phyloP scores from a whole-genome alignment of 2,888 invertebrate species.

The Lathronympha strigana region DNA sequence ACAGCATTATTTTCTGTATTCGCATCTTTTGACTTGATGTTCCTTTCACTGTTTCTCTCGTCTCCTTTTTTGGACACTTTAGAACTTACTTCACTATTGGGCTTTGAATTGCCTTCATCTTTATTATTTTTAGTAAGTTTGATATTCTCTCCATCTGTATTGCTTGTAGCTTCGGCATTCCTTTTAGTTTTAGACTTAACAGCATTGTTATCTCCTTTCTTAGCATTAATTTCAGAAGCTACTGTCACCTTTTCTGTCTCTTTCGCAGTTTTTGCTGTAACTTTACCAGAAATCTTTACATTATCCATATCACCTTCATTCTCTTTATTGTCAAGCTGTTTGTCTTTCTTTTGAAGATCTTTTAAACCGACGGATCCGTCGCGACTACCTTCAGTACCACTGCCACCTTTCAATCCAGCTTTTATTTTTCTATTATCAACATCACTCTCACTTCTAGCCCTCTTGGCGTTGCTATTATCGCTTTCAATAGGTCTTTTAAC shows the following conservation, averaged over 20 bases:
- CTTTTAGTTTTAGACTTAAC: conserved; percentile 32
- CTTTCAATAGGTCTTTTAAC: conserved; percentile 40
- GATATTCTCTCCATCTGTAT: too few relatives aligned
- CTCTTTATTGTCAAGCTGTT: conserved; percentile 3
- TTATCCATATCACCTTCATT: conserved; percentile 1
- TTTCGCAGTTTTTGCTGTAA: not conserved
- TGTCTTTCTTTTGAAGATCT: not conserved
- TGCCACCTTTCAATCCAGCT: conserved; percentile 1
- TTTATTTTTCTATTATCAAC: not conserved
- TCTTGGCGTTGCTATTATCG: conserved; percentile 4
- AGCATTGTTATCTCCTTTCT: conserved; percentile 8
- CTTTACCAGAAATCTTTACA: conserved; percentile 1
- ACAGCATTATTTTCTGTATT: conserved; percentile 34
- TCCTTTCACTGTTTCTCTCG: not conserved
- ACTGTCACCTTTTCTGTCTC: conserved; percentile 32
- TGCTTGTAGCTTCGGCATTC: not conserved
- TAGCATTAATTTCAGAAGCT: conserved; percentile 18
- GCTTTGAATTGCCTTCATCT: not conserved
- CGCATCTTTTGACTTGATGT: conserved; percentile 7
- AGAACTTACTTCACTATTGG: not conserved
- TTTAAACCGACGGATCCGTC: not conserved
- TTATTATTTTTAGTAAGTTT: not conserved
- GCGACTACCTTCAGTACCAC: not conserved
- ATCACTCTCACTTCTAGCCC: not conserved
- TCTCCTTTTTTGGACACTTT: conserved; percentile 1